Conservation (phyloP, 2,113 vertebrate species). For the Coracopsis vasa region DNA sequence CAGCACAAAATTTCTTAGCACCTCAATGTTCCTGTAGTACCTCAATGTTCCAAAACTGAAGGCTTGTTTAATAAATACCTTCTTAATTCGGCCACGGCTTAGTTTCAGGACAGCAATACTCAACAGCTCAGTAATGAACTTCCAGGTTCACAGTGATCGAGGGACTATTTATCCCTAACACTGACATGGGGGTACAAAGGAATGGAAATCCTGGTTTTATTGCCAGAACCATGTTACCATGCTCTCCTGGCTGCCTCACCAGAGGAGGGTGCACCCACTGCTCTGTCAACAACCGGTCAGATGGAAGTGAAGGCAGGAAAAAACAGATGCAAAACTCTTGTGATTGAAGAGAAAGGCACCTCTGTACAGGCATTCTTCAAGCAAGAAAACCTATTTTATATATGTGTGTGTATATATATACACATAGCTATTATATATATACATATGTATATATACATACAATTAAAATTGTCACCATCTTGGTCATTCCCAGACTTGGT, state of each 20-base stretch:
- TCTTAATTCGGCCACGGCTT: background rate
- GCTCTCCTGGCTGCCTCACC: background rate
- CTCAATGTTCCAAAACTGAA: background rate
- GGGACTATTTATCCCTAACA: background rate
- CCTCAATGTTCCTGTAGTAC: background rate
- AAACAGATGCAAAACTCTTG: background rate
- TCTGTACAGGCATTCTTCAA: background rate
- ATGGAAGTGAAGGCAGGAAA: background rate
- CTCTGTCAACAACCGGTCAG: background rate
- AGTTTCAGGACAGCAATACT: constrained; percentile 12
- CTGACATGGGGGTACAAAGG: background rate
- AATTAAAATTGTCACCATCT: background rate
- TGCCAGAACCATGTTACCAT: background rate
- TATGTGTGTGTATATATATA: background rate
- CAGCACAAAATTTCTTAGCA: background rate
- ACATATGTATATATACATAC: background rate
- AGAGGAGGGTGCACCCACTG: background rate
- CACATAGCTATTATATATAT: background rate
- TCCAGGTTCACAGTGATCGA: accelerated
- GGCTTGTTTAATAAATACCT: background rate
- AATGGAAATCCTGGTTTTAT: background rate
- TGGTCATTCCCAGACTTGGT: background rate
- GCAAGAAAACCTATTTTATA: background rate
- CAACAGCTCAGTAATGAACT: constrained; percentile 2
- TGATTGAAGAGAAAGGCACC: background rate